Conservation (phyloP, 2,113 vertebrate species). For the Thermophis baileyi region DNA sequence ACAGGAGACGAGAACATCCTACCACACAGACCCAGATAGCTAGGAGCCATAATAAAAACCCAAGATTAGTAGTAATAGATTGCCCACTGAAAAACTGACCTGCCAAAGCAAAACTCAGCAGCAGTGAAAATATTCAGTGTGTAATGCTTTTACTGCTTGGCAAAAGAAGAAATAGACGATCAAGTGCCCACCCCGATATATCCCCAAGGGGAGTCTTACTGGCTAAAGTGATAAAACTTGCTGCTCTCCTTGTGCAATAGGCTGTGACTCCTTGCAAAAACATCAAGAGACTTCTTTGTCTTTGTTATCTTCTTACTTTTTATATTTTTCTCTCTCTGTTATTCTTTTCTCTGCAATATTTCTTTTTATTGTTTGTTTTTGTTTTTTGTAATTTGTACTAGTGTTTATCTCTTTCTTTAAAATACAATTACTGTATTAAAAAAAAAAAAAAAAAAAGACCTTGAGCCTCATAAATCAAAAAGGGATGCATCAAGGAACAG, state of each 20-base stretch:
- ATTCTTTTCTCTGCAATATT: neutral
- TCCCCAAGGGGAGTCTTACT: neutral
- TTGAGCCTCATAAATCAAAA: neutral
- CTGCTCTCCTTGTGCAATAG: neutral
- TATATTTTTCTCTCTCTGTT: neutral
- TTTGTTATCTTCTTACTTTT: neutral
- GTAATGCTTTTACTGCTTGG: neutral
- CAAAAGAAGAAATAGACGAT: neutral
- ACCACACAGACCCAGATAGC: neutral
- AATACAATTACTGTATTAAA: neutral
- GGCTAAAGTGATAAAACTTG: neutral
- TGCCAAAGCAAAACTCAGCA: neutral
- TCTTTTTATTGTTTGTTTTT: neutral
- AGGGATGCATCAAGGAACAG: neutral
- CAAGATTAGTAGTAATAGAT: neutral
- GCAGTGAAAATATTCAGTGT: neutral
- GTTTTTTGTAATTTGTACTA: neutral
- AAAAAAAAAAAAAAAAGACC: neutral
- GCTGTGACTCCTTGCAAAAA: neutral
- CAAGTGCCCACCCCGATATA: neutral
- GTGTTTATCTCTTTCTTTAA: neutral
- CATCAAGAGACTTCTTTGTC: neutral
- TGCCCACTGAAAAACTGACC: neutral
- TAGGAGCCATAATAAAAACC: neutral
- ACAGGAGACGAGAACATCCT: neutral